Evolutionary conservation across 2,113 vertebrate species (phyloP).

Genomic region (Indicator maculatus): DNA sequence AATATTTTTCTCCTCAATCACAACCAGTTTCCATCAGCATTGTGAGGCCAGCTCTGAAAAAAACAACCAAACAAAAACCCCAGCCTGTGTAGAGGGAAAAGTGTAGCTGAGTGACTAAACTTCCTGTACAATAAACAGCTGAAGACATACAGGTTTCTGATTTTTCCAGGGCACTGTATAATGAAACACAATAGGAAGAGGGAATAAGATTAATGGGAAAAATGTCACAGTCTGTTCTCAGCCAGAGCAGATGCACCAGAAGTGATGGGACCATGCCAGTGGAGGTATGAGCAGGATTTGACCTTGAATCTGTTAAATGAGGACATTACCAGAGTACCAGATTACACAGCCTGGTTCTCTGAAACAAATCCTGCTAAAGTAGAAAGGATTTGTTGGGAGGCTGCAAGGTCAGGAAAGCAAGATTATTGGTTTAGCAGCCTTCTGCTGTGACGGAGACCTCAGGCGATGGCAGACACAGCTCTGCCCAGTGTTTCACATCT

Average conservation of each 20-base stretch:
- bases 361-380: constrained; percentile 41
- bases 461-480: background rate
- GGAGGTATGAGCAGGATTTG: constrained; percentile 12
- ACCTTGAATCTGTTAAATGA: constrained; percentile 10
- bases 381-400: constrained; percentile 48
- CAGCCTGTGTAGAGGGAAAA: background rate
- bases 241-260: background rate
- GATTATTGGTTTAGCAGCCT: constrained; percentile 52
- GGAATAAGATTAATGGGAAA: constrained; percentile 17
- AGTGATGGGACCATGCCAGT: background rate
- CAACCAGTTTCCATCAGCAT: background rate
- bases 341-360: constrained; percentile 10
- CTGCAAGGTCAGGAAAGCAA: constrained; percentile 42
- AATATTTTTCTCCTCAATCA: background rate
- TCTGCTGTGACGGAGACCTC: constrained; percentile 4
- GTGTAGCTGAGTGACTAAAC: background rate
- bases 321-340: constrained; percentile 26
- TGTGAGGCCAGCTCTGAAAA: background rate
- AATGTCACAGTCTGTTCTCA: background rate
- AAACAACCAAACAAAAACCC: background rate
- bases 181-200: constrained; percentile 14
- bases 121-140: constrained; percentile 21
- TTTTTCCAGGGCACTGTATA: background rate
- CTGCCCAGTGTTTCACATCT: constrained; percentile 1
- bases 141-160: constrained; percentile 7